These are phyloP conservation scores for Ctenodactylus gundi DNA, from an alignment of 2,113 vertebrate species.

Conservation along the genomic window DNA sequence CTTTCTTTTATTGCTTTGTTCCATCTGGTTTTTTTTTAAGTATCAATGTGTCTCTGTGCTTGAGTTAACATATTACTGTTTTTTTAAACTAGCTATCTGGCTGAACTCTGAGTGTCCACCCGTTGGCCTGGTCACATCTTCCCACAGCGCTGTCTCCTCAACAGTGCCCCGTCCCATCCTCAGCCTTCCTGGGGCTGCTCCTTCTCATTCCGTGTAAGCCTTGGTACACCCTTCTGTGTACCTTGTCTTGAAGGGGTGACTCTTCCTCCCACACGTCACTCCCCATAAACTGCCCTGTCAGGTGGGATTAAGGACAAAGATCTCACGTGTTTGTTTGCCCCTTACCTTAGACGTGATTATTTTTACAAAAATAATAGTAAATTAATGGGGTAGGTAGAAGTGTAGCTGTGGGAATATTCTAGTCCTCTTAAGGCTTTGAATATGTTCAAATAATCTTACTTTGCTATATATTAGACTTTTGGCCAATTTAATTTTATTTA, in stretches of 20 bases:
- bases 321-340: rapidly evolving
- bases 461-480: neutral
- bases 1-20: neutral
- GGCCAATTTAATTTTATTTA: neutral
- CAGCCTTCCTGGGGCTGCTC: too few relatives aligned
- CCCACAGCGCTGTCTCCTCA: rapidly evolving
- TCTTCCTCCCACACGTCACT: neutral
- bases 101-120: rapidly evolving
- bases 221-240: neutral
- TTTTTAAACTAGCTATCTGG: neutral
- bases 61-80: neutral
- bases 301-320: neutral
- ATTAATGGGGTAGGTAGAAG: neutral
- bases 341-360: neutral
- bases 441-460: neutral
- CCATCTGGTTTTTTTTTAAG: neutral
- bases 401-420: neutral
- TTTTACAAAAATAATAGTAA: neutral
- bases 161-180: rapidly evolving
- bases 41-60: neutral
- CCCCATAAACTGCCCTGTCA: neutral
- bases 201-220: neutral
- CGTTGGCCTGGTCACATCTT: neutral
- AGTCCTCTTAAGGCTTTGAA: neutral
- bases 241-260: neutral